These are phyloP conservation scores for Coregonus sp. DNA, from an alignment of 2,797 vertebrate species.

Conservation along the genomic window DNA sequence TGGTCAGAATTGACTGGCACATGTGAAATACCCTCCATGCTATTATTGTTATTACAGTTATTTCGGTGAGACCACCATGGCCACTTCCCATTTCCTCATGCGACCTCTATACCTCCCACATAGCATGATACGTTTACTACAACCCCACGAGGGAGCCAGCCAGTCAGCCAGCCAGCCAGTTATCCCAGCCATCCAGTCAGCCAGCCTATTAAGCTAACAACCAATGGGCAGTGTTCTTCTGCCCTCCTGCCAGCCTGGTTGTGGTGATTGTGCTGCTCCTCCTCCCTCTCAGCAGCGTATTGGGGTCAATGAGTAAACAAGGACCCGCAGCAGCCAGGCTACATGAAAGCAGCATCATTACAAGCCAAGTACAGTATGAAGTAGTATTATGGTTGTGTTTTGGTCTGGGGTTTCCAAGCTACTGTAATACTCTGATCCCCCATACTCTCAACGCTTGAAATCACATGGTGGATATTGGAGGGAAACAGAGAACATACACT, in stretches of 20 bases:
- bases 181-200: too few species aligned
- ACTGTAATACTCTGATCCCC: conserved; percentile 27
- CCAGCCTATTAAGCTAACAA: background rate
- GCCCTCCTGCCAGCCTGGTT: conserved; percentile 2
- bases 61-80: background rate
- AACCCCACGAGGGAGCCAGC: background rate
- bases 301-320: conserved; percentile 14
- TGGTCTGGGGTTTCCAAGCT: background rate
- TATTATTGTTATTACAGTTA: background rate
- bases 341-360: background rate
- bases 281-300: background rate
- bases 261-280: background rate
- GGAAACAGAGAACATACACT: background rate
- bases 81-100: conserved; percentile 6
- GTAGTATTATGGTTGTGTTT: background rate
- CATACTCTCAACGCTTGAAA: background rate
- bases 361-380: background rate
- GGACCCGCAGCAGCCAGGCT: background rate
- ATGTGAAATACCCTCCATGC: background rate
- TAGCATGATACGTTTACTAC: background rate
- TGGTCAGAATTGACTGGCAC: background rate
- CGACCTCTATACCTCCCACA: conserved; percentile 29
- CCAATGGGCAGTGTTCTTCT: background rate
- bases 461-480: background rate
- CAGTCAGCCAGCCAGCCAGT: too few species aligned